Base-by-base conservation (phyloP, 1,140 invertebrate genomes). In the Panulirus ornatus region DNA sequence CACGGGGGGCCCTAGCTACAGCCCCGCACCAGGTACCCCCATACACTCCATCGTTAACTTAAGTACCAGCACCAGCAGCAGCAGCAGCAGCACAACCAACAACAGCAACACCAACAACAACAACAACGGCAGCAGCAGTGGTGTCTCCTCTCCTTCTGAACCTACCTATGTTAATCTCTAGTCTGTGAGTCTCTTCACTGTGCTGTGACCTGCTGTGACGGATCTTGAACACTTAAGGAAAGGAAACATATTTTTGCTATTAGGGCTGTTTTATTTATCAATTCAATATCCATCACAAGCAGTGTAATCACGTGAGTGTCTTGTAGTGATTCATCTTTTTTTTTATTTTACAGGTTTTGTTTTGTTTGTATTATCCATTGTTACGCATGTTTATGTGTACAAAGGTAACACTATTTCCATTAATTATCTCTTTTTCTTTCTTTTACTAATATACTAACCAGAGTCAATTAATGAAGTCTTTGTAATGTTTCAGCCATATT, bases 121-220 rank as follows among this genome's bases (percentile, higher is more conserved):
- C 84, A 91, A 90, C 89, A 91, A 88, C 84, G 86, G 90, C 30
- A 89, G 81, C 85, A 91, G 83, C 88, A 89, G 83, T 91, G 90
- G 91, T 89, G 91, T 92, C 79, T 91, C 91, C 81, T 91, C 89
- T 89, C 91, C 89, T 78, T 88, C 91, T 73, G 91, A 92, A 89
- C 91, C 91, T 85, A 92, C 91, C 81, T 92, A 92, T 90, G 91
- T 92, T 91, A 92, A 92, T 88, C 91, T 92, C 88, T 92, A 92
- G 91, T 91, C 91, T 89, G 91, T 92, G 91, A 92, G 91, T 92
- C 87, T 89, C 84, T 89, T 82, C 87, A 89, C 87, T 89, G 87
- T 89, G 87, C 87, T 89, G 87, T 89, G 87, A 89, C 54, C 87
- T 89, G 87, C 87, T 89, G 87, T 89, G 87, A 75, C 75, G 87